These are phyloP conservation scores for Epirrita christyi DNA, from an alignment of 2,888 invertebrate species.

Conservation along the genomic window DNA sequence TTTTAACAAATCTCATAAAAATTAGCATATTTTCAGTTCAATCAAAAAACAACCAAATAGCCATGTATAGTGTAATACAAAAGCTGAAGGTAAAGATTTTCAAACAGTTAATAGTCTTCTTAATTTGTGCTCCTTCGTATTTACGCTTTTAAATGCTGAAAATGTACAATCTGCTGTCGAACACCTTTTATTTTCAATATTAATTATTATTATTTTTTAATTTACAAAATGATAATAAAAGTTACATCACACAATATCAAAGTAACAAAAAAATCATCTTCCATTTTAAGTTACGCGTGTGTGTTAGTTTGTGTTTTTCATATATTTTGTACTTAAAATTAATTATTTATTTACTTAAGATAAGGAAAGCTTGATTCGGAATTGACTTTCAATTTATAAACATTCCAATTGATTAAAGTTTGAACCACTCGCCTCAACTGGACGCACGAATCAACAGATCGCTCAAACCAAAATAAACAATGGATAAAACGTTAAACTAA, in stretches of 20 bases:
- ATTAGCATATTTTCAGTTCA: no score
- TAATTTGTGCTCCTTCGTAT: no score
- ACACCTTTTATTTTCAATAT: no score
- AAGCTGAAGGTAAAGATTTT: no score
- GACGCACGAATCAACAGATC: background rate
- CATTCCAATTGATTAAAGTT: conserved; percentile 35
- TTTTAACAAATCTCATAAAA: no score
- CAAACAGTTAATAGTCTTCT: no score
- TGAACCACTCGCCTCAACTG: conserved; percentile 12
- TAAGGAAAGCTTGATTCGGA: conserved; percentile 36
- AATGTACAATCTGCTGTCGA: no score
- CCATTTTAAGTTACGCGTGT: conserved; percentile 37
- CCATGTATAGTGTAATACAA: no score
- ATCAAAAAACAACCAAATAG: no score
- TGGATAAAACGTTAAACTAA: no score
- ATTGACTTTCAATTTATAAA: conserved; percentile 35
- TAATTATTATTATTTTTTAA: background rate
- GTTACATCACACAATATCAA: conserved; percentile 22
- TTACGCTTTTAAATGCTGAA: no score
- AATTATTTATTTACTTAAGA: background rate
- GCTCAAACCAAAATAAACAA: background rate
- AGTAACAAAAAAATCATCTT: conserved; percentile 29
- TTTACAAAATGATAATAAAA: background rate
- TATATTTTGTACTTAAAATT: conserved; percentile 28
- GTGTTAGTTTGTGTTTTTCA: conserved; percentile 37